These are phyloP conservation scores for Pyralis farinalis DNA, from an alignment of 2,888 invertebrate genomes.

Conservation along the genomic window DNA sequence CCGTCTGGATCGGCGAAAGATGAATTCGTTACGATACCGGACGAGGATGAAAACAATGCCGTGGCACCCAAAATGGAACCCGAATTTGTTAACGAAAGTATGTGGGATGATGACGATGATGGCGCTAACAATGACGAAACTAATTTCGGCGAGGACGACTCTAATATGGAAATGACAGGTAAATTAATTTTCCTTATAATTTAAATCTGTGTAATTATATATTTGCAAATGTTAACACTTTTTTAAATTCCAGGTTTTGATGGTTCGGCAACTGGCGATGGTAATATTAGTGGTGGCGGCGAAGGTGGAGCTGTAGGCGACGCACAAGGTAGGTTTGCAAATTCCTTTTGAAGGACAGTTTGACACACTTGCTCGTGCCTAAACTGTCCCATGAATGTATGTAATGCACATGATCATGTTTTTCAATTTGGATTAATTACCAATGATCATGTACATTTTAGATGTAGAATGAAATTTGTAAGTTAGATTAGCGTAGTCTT, in stretches of 20 bases:
- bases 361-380: conserved; percentile 19
- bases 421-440: background rate
- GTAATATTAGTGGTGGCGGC: conserved; percentile 70
- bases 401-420: conserved; percentile 26
- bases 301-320: conserved; percentile 79
- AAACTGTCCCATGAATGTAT: conserved; percentile 15
- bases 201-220: no score
- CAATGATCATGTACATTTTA: conserved; percentile 35
- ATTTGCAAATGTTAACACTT: no score
- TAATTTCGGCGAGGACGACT: conserved; percentile 84
- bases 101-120: conserved; percentile 82
- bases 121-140: conserved; percentile 83
- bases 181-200: no score
- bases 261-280: conserved; percentile 74
- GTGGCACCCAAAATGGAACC: conserved; percentile 85
- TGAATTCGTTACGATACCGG: conserved; percentile 76
- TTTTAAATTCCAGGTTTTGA: conserved; percentile 58
- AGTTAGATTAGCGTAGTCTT: conserved; percentile 31
- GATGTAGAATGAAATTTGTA: conserved; percentile 70
- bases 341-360: conserved; percentile 27
- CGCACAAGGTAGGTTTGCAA: conserved; percentile 79
- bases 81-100: conserved; percentile 83
- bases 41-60: conserved; percentile 77
- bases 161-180: conserved; percentile 84
- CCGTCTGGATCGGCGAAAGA: conserved; percentile 79